phyloP scores from a whole-genome alignment of 2,888 invertebrate genomes.

The Drosophila cognata region DNA sequence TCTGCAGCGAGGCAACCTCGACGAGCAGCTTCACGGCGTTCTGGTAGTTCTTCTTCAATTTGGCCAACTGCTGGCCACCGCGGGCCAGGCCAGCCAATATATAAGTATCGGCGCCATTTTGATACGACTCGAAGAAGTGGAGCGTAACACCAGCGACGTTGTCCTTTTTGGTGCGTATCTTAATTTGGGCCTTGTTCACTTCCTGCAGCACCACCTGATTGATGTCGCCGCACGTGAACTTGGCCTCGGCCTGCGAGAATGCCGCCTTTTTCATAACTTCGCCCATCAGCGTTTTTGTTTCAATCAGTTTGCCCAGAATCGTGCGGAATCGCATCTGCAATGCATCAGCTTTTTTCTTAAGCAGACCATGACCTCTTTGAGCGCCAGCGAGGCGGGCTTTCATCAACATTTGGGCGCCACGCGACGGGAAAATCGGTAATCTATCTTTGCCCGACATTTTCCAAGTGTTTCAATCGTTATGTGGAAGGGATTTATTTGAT shows the following conservation, averaged over 20 bases:
- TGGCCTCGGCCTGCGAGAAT: constrained; percentile 99
- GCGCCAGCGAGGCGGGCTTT: constrained; percentile 98
- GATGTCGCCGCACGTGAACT: constrained; percentile 99
- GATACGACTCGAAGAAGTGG: constrained; percentile 91
- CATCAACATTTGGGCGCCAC: constrained; percentile 99
- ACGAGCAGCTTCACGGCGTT: constrained; percentile 98
- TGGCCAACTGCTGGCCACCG: constrained; percentile 98
- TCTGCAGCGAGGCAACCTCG: constrained; percentile 98
- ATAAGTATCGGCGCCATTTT: constrained; percentile 97
- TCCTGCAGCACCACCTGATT: constrained; percentile 99
- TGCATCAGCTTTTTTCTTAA: constrained; percentile 99
- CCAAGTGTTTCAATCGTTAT: constrained; percentile 31
- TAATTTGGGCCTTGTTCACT: constrained; percentile 99
- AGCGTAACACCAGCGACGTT: constrained; percentile 99
- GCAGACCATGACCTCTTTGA: constrained; percentile 98
- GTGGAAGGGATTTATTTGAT: constrained; percentile 54
- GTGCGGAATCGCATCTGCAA: constrained; percentile 98
- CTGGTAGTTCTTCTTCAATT: constrained; percentile 99
- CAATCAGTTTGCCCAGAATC: constrained; percentile 99
- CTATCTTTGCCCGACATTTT: constrained; percentile 95
- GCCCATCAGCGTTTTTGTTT: constrained; percentile 86
- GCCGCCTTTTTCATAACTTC: constrained; percentile 99
- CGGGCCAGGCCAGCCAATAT: constrained; percentile 98
- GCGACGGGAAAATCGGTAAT: constrained; percentile 95
- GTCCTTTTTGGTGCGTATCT: constrained; percentile 98